phyloP scores from a whole-genome alignment of 2,797 vertebrate genomes.

The Kryptopterus vitreolus region DNA sequence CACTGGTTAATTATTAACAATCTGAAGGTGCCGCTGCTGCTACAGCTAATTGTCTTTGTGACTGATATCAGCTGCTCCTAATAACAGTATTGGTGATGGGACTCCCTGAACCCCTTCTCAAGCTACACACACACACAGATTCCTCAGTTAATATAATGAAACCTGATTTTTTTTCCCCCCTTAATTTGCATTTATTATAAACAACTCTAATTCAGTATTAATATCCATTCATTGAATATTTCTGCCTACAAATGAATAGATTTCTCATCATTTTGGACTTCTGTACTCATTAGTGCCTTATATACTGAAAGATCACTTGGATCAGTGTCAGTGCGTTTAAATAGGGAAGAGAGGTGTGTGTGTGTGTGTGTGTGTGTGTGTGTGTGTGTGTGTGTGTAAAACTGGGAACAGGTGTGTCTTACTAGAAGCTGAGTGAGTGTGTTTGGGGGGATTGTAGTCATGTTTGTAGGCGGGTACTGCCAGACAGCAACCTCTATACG shows the following conservation, averaged over 20 bases:
- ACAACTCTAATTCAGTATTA: not conserved
- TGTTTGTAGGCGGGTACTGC: too few relatives aligned
- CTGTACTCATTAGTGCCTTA: not conserved
- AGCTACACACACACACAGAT: conserved; percentile 37
- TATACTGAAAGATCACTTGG: too few relatives aligned
- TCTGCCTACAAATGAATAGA: not conserved
- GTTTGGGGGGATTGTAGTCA: too few relatives aligned
- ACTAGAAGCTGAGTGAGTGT: too few relatives aligned
- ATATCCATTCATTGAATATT: not conserved
- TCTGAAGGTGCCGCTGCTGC: conserved; percentile 60
- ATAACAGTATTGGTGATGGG: conserved; percentile 12
- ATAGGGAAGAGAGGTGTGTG: too few relatives aligned
- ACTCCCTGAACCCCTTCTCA: conserved; percentile 3
- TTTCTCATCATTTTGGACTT: not conserved
- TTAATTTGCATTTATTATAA: not conserved
- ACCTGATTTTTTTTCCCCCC: not conserved
- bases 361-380: too few relatives aligned
- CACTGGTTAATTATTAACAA: conserved; percentile 42
- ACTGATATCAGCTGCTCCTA: conserved; percentile 30
- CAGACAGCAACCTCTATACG: too few relatives aligned
- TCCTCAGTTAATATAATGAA: conserved; percentile 1
- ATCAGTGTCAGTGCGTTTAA: too few relatives aligned
- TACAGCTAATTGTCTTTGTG: conserved; percentile 18
- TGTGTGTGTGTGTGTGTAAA: too few relatives aligned
- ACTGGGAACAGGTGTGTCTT: too few relatives aligned